Evolutionary conservation across 2,797 vertebrate species (phyloP).

Genomic region (Aphelocoma californica): DNA sequence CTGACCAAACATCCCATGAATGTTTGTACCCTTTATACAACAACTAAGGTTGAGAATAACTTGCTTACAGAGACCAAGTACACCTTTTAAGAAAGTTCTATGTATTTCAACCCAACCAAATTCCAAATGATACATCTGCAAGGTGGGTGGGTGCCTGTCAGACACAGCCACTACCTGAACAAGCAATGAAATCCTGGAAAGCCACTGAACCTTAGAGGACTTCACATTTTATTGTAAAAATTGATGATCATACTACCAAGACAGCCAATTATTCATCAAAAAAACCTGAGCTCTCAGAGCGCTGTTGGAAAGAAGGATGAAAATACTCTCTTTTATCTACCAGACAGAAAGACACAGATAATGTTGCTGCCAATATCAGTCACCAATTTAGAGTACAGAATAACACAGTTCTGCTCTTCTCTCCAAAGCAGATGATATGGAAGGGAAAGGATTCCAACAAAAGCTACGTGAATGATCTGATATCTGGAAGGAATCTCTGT

Average conservation of each 20-base stretch:
- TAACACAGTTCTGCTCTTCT: neutral
- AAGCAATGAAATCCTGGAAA: neutral
- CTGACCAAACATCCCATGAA: neutral
- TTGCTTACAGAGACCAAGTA: neutral
- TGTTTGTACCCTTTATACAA: neutral
- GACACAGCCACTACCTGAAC: neutral
- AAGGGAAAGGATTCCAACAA: neutral
- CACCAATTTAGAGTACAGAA: neutral
- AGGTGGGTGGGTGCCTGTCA: neutral
- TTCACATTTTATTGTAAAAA: neutral
- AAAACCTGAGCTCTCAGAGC: neutral
- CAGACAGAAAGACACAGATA: neutral
- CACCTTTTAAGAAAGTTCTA: neutral
- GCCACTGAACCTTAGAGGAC: neutral
- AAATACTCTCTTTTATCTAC: neutral
- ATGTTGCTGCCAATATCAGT: neutral
- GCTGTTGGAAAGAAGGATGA: neutral
- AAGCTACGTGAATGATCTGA: neutral
- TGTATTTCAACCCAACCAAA: neutral
- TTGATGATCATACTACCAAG: neutral
- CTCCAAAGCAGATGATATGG: neutral
- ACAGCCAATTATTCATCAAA: neutral
- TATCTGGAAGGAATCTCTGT: neutral
- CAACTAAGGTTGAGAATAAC: neutral
- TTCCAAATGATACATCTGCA: neutral